A percentile compares a stretch with the other conserved stretches of the same genome.
These are phyloP conservation scores for Verasper variegatus DNA, from an alignment of 2,113 vertebrate species.

Conservation along the genomic window DNA sequence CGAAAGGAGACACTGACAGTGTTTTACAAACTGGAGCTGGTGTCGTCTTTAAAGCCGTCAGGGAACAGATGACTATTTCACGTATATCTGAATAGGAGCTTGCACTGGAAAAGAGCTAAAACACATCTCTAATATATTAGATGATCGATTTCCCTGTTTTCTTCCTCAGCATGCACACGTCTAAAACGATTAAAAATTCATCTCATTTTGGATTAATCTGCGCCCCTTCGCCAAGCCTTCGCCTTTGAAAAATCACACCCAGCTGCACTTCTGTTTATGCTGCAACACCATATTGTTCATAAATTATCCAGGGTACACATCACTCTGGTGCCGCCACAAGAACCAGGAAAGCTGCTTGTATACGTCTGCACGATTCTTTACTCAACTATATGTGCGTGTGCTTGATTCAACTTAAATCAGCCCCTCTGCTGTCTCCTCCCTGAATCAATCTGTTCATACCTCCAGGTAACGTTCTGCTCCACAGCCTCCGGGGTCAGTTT, in stretches of 20 bases:
- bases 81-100: neutral
- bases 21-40: too few relatives aligned
- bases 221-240: neutral
- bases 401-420: neutral
- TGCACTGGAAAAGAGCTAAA: too few relatives aligned
- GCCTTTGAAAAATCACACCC: conserved; percentile 13
- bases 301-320: conserved; percentile 6
- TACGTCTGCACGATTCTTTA: neutral
- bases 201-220: conserved; percentile 16
- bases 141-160: neutral
- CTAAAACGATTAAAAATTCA: conserved; percentile 8
- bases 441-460: too few relatives aligned
- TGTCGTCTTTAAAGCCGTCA: neutral
- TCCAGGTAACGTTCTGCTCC: too few relatives aligned
- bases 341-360: neutral
- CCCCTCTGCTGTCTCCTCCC: too few relatives aligned
- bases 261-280: conserved; percentile 5
- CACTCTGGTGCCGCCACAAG: neutral
- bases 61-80: neutral
- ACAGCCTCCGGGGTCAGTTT: neutral
- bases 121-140: neutral
- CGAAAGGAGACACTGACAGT: too few relatives aligned
- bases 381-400: neutral
- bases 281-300: conserved; percentile 19
- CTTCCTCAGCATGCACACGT: neutral